Evolutionary conservation across 2,797 vertebrate species (phyloP).

Genomic region (Labroides dimidiatus): DNA sequence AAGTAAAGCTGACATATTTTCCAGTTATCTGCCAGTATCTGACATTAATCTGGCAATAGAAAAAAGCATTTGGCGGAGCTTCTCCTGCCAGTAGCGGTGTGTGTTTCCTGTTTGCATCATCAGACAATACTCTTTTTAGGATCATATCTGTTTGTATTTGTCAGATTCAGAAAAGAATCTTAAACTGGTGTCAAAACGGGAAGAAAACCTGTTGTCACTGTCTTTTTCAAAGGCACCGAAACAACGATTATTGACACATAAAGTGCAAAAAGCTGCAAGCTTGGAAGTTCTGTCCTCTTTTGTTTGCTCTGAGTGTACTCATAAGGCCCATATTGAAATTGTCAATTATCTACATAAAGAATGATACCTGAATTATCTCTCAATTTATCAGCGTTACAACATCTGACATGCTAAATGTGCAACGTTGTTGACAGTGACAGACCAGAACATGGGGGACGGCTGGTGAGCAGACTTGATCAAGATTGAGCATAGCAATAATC

Average conservation of each 20-base stretch:
- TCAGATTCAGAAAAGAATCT: slow-evolving; percentile 7
- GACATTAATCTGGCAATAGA: slow-evolving; percentile 83
- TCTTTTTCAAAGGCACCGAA: slow-evolving; percentile 41
- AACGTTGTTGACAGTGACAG: slow-evolving; percentile 54
- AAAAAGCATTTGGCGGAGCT: slow-evolving; percentile 76
- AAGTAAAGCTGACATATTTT: slow-evolving; percentile 86
- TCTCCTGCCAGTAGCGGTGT: slow-evolving; percentile 54
- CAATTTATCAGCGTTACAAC: slow-evolving; percentile 67
- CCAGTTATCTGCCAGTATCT: slow-evolving; percentile 84
- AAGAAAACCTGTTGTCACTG: slow-evolving; percentile 62
- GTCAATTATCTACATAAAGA: slow-evolving; percentile 71
- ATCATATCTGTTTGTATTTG: slow-evolving; percentile 36
- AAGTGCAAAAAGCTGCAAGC: slow-evolving; percentile 19
- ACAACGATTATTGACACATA: slow-evolving; percentile 45
- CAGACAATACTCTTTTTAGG: slow-evolving; percentile 51
- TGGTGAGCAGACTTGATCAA: slow-evolving; percentile 63
- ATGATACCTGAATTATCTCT: slow-evolving; percentile 58
- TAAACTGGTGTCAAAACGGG: slow-evolving; percentile 34
- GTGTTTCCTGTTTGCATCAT: slow-evolving; percentile 75
- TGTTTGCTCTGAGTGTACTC: slow-evolving; percentile 19
- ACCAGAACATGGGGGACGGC: slow-evolving; percentile 39
- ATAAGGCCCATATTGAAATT: slow-evolving; percentile 33
- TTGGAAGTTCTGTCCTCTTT: slow-evolving; percentile 17
- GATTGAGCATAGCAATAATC: slow-evolving; percentile 77
- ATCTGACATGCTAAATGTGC: slow-evolving; percentile 70